Evolutionary conservation across 2,113 vertebrate species (phyloP), one percentile per base, ranked within the genome.

Genomic region (Cynocephalus volans): DNA sequence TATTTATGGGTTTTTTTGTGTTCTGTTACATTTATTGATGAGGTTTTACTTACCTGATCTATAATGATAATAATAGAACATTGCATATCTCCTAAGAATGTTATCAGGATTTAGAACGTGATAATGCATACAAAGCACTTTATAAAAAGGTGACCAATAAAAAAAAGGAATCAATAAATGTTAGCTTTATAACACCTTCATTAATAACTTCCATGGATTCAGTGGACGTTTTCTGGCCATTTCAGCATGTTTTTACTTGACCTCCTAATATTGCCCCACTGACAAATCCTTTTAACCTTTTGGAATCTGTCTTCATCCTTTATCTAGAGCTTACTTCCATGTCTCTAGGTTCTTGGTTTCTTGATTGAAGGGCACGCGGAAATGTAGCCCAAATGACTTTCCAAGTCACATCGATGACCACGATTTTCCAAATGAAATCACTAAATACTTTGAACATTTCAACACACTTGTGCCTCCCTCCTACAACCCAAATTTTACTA

Each of bases 361-460:
- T 89, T 41, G n/a, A 36, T 10, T 82, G 52, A 77, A 86, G 31
- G 3, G 10, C 14, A 80, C 26, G 13, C 95, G 15, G 2, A 95
- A 67, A 80, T 80, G 92, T 48, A 85, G 4, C 31, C 41, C 24
- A 93, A 58, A 56, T 79, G 6, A 26, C 54, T 88, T 91, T 67
- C 64, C 62, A 69, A 89, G 26, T 15, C 67, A 84, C 75, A n/a
- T 73, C 33, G 10, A 79, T 69, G 31, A 65, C 33, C 6, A 73
- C 69, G 10, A 50, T 92, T 92, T 93, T 31, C 36, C 56, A 95
- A 72, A 62, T 72, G 5, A 94, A 81, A 79, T 85, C 2, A 70
- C 81, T 31, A 83, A 64, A 64, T 54, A 81, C 0, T 82, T 83
- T 75, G 13, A 96, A 41, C 6, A 81, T 85, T 45, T 50, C 19